phyloP scores from a whole-genome alignment of 2,797 vertebrate genomes.

The Ctenopoma multispine region DNA sequence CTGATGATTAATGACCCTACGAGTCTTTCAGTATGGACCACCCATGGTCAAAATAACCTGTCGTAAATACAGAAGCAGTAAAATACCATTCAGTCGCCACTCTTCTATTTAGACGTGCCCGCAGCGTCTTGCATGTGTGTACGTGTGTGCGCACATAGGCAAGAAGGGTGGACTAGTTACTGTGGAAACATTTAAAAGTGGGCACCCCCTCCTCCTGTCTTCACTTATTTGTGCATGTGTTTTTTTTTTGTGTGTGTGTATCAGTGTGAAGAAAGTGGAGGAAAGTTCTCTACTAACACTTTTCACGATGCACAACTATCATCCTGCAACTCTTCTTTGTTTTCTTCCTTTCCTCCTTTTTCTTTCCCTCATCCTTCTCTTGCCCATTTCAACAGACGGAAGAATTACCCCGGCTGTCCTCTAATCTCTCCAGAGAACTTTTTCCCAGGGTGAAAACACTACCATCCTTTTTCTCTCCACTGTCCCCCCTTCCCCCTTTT shows the following conservation, averaged over 20 bases:
- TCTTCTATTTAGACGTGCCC: slow-evolving; percentile 58
- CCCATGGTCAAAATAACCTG: slow-evolving; percentile 72
- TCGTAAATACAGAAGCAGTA: slow-evolving; percentile 71
- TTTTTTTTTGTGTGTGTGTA: neutral
- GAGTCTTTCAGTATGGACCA: slow-evolving; percentile 70
- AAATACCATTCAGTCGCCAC: slow-evolving; percentile 69
- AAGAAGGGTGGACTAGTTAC: slow-evolving; percentile 29
- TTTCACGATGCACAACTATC: slow-evolving; percentile 28
- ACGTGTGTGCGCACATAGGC: neutral
- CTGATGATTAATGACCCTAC: slow-evolving; percentile 70
- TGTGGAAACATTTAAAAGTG: slow-evolving; percentile 52
- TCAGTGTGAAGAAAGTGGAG: slow-evolving; percentile 11
- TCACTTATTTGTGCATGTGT: slow-evolving; percentile 22
- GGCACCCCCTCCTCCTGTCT: slow-evolving; percentile 1
- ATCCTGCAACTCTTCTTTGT: neutral
- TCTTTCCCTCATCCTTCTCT: slow-evolving; percentile 23
- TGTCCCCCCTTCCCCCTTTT: slow-evolving; percentile 58
- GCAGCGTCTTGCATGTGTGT: slow-evolving; percentile 27
- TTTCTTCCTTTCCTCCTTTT: slow-evolving; percentile 1
- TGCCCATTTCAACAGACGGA: slow-evolving; percentile 54
- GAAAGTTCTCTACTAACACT: slow-evolving; percentile 29
- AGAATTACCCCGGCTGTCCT: slow-evolving; percentile 70
- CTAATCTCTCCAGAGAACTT: slow-evolving; percentile 69
- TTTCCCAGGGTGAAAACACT: slow-evolving; percentile 80
- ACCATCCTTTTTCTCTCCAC: slow-evolving; percentile 68